Evolutionary conservation across 2,797 vertebrate species (phyloP), one percentile per base, ranked within the genome.

Genomic region (Pangasius krempfi): DNA sequence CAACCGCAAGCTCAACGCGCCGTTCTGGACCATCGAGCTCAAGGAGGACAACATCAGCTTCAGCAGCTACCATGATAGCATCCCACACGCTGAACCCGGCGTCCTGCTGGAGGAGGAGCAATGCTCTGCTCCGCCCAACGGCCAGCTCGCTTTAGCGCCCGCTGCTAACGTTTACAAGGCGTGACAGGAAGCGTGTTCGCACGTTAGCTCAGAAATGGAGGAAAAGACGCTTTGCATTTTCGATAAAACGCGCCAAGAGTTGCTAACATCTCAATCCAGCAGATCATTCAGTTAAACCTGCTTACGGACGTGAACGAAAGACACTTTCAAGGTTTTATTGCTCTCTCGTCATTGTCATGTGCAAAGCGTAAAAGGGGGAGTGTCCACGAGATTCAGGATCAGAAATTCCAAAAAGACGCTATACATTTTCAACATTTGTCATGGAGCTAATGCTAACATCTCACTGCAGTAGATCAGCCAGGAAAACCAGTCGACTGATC

Each of bases 41-140:
- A 99, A 99, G 89, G 98, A 99, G 94, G 98, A 99, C 95, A 99
- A 99, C 95, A 99, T 99, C 94, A 99, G 98, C 92, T 99, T 99
- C 91, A 99, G 98, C 96, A 99, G 98, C 94, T 99, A 99, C 95
- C 98, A 99, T 0, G 98, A 99, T 94, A 99, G 98, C 97, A 98
- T 99, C 82, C 98, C 98, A 91, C 99, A 99, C 0, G 98, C 98
- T 0, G 98, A 99, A 0, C 97, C 98, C 83, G 98, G 98, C 0
- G 98, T 97, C 87, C 93, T 99, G 87, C 92, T 99, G 94, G 98
- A 99, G 90, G 98, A 99, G 0, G 98, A 99, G 80, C 97, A 95
- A 22, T 98, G 96, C 0, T 97, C 98, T 90, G 97, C 97, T 33
- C 96, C 97, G 0, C 97, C 98, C 0, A 99, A 99, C 0, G 98